phyloP scores from a whole-genome alignment of 2,113 vertebrate species.

The Psittacara wagleri region DNA sequence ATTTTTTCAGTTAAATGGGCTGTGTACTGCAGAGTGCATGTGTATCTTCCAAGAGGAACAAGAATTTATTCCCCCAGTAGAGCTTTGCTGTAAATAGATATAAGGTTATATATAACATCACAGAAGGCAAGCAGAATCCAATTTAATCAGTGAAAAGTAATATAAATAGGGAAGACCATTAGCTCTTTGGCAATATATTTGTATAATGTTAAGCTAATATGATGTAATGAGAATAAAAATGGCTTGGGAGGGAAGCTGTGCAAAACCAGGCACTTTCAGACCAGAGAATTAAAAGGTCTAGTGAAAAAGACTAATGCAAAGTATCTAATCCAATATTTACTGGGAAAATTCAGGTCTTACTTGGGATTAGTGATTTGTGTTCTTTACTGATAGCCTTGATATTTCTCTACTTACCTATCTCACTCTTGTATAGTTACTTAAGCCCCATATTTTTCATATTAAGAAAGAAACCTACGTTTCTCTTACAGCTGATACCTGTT shows the following conservation, averaged over 20 bases:
- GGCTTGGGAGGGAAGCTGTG: background rate
- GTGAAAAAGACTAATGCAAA: constrained; percentile 43
- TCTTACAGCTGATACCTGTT: background rate
- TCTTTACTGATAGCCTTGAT: constrained; percentile 16
- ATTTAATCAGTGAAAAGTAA: background rate
- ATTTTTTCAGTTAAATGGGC: background rate
- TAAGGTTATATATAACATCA: background rate
- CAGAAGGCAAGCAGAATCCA: background rate
- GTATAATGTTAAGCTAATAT: background rate
- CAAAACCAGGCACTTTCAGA: background rate
- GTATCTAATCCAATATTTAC: constrained; percentile 24
- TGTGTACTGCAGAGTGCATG: background rate
- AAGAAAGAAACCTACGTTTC: background rate
- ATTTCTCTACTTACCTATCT: background rate
- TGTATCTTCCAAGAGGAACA: background rate
- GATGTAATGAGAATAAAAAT: background rate
- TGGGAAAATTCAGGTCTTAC: constrained; percentile 55
- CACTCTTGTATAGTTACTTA: background rate
- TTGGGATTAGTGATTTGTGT: constrained; percentile 14
- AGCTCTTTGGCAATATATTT: background rate
- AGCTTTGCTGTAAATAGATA: background rate
- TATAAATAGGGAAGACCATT: background rate
- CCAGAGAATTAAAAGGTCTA: background rate
- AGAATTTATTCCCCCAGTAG: background rate
- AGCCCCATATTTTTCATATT: background rate